A percentile compares a stretch with the other conserved stretches of the same genome.
These are phyloP conservation scores for Raja brachyura DNA, from an alignment of 2,113 vertebrate genomes.

Conservation along the genomic window DNA sequence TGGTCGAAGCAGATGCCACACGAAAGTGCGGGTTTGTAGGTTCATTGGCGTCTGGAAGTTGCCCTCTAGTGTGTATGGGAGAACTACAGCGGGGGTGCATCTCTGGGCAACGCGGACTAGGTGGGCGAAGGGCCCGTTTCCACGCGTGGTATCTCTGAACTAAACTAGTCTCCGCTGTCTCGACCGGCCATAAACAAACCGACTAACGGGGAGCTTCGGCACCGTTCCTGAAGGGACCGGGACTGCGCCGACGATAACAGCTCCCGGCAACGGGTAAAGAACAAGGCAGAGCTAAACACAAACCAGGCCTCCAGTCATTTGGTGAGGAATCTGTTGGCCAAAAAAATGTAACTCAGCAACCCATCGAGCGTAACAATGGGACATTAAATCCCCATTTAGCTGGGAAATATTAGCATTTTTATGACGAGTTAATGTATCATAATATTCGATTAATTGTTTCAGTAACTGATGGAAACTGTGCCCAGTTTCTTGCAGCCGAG, in stretches of 20 bases:
- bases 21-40: too few relatives aligned
- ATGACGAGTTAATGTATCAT: conserved; percentile 21
- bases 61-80: too few relatives aligned
- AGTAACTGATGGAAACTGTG: neutral
- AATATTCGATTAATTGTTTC: neutral
- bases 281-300: neutral
- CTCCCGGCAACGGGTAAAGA: neutral
- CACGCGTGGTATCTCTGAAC: too few relatives aligned
- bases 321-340: neutral
- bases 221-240: too few relatives aligned
- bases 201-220: neutral
- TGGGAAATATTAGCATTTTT: conserved; percentile 21
- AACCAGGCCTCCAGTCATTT: neutral
- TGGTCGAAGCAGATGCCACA: too few relatives aligned
- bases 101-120: too few relatives aligned
- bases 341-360: neutral
- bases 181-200: neutral
- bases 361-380: neutral
- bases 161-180: too few relatives aligned
- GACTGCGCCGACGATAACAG: too few relatives aligned
- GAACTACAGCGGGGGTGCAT: too few relatives aligned
- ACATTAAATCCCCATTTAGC: conserved; percentile 25
- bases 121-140: too few relatives aligned
- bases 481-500: neutral
- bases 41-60: too few relatives aligned